Percentiles rank a stretch among this genome's conserved stretches.
phyloP scores from a whole-genome alignment of 1,140 invertebrate genomes.

The Calosoma granatense region DNA sequence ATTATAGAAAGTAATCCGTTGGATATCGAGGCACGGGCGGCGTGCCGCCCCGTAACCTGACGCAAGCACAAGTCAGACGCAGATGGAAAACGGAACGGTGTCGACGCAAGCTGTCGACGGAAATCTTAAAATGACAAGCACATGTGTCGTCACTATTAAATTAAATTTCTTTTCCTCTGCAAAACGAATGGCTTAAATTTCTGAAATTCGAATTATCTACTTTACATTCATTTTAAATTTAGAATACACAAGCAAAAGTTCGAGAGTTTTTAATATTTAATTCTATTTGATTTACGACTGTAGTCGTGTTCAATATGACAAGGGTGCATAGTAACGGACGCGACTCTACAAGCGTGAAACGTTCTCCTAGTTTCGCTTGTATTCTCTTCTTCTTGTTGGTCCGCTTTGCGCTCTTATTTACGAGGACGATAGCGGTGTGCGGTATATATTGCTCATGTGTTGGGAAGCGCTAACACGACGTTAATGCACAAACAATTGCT shows the following conservation, averaged over 20 bases:
- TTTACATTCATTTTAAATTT: constrained; percentile 38
- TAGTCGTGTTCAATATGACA: constrained; percentile 27
- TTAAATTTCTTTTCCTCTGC: constrained; percentile 34
- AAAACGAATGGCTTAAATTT: constrained; percentile 33
- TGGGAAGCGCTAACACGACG: constrained; percentile 31
- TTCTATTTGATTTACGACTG: constrained; percentile 36
- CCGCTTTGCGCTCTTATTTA: not conserved
- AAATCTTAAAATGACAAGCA: constrained; percentile 34
- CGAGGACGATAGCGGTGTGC: not conserved
- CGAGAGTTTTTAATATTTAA: constrained; percentile 37
- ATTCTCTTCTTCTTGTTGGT: not conserved
- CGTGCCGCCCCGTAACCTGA: no score
- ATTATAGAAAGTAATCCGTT: not conserved
- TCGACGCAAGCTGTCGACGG: not conserved
- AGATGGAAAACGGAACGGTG: no score
- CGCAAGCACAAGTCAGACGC: no score
- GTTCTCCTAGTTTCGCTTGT: not conserved
- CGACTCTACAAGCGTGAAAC: not conserved
- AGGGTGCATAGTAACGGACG: not conserved
- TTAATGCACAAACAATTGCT: constrained; percentile 32
- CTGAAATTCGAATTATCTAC: constrained; percentile 36
- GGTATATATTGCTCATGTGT: constrained; percentile 16
- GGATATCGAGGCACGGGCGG: not conserved
- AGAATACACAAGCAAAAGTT: constrained; percentile 28
- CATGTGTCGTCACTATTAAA: constrained; percentile 35